A percentile compares a stretch with the other conserved stretches of the same genome.
Conservation (phyloP, 2,113 vertebrate species). For the Lathamus discolor region DNA sequence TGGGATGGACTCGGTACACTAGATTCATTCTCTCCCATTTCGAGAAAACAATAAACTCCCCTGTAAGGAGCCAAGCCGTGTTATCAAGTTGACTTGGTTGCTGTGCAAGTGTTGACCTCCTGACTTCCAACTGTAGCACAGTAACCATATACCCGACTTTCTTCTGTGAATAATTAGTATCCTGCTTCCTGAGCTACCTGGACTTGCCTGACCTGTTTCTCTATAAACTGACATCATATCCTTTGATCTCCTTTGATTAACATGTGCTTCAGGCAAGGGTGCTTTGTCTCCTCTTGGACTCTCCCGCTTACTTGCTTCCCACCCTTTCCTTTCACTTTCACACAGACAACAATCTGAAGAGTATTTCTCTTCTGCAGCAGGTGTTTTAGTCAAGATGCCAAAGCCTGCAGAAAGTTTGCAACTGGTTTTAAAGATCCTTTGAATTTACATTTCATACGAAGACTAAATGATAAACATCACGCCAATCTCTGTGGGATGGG, state of each 20-base stretch:
- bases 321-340: constrained; percentile 46
- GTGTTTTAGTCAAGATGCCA: not conserved
- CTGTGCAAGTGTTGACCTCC: constrained; percentile 73
- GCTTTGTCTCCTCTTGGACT: constrained; percentile 68
- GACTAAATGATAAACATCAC: not conserved
- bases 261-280: constrained; percentile 57
- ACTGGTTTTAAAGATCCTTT: not conserved
- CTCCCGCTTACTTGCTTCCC: not conserved
- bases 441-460: not conserved
- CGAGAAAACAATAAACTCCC: not conserved
- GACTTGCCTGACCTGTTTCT: constrained; percentile 92
- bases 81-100: constrained; percentile 13
- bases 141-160: constrained; percentile 76
- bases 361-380: not conserved
- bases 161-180: constrained; percentile 77
- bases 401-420: not conserved
- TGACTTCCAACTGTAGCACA: constrained; percentile 57
- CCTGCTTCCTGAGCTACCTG: constrained; percentile 81
- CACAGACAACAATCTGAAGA: not conserved
- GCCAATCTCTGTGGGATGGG: not conserved
- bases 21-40: constrained; percentile 77
- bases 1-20: constrained; percentile 46
- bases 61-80: not conserved
- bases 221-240: constrained; percentile 80
- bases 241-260: constrained; percentile 76